Conservation (phyloP, 1,140 invertebrate species). For the Trichonephila clavata region DNA sequence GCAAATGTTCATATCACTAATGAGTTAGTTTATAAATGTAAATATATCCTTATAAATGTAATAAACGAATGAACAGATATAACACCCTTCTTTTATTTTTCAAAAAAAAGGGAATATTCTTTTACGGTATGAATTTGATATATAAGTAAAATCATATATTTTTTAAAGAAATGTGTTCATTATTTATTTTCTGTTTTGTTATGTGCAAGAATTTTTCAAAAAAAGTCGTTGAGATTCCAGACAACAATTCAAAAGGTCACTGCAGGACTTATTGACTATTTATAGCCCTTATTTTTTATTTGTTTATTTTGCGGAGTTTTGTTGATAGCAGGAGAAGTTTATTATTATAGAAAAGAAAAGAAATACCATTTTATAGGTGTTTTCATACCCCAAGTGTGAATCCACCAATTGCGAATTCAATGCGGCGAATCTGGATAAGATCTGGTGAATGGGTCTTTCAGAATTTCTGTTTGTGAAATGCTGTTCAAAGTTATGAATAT, state of each 20-base stretch:
- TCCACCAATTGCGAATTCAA: slow-evolving; percentile 17
- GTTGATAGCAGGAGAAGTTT: neutral
- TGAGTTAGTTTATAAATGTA: no score
- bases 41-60: no score
- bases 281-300: neutral
- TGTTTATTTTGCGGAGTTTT: neutral
- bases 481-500: slow-evolving; percentile 45
- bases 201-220: neutral
- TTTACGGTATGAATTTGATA: no score
- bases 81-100: no score
- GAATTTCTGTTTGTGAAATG: slow-evolving; percentile 9
- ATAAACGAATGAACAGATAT: no score
- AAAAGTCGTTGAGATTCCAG: neutral
- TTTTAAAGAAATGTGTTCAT: no score
- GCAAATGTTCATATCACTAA: no score
- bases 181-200: neutral
- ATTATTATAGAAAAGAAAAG: neutral
- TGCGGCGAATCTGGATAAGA: slow-evolving; percentile 12
- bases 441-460: neutral
- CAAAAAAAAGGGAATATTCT: no score
- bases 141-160: no score
- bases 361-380: neutral
- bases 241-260: neutral
- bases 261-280: neutral
- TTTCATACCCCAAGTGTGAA: neutral